Conservation (phyloP, 2,797 vertebrate genomes). For the Typhlichthys subterraneus region DNA sequence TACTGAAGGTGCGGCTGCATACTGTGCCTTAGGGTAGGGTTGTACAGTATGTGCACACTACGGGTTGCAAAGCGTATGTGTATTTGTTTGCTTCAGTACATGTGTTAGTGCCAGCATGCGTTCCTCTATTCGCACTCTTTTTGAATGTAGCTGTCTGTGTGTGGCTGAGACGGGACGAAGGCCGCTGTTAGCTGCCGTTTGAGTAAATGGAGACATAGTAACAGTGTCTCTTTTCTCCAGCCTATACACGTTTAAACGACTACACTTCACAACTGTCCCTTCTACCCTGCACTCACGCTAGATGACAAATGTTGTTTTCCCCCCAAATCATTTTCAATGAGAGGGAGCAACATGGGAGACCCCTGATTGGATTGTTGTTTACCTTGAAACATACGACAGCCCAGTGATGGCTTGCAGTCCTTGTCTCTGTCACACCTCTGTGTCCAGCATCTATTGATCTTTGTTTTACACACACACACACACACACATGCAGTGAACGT, state of each 20-base stretch:
- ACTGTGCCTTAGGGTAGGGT: not conserved
- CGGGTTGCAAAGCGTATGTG: not conserved
- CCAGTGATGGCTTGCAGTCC: too few species aligned
- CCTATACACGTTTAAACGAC: not conserved
- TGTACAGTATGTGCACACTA: not conserved
- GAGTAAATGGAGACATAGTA: conserved; percentile 26
- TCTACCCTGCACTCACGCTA: not conserved
- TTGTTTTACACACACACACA: too few species aligned
- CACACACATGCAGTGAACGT: too few species aligned
- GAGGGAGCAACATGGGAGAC: too few species aligned
- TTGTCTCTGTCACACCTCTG: too few species aligned
- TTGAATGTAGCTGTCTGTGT: not conserved
- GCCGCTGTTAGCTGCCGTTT: conserved; percentile 9
- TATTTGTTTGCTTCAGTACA: not conserved
- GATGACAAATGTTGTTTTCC: not conserved
- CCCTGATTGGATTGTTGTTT: too few species aligned
- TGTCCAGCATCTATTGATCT: too few species aligned
- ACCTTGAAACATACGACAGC: too few species aligned
- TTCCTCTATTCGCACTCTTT: not conserved
- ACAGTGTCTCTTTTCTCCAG: conserved; percentile 15
- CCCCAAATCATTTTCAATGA: conserved; percentile 2
- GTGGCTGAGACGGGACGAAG: conserved; percentile 8
- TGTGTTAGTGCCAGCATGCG: not conserved
- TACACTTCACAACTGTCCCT: not conserved
- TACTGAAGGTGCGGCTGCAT: conserved; percentile 9